phyloP scores from a whole-genome alignment of 2,797 vertebrate species.

The Takifugu ocellatus region DNA sequence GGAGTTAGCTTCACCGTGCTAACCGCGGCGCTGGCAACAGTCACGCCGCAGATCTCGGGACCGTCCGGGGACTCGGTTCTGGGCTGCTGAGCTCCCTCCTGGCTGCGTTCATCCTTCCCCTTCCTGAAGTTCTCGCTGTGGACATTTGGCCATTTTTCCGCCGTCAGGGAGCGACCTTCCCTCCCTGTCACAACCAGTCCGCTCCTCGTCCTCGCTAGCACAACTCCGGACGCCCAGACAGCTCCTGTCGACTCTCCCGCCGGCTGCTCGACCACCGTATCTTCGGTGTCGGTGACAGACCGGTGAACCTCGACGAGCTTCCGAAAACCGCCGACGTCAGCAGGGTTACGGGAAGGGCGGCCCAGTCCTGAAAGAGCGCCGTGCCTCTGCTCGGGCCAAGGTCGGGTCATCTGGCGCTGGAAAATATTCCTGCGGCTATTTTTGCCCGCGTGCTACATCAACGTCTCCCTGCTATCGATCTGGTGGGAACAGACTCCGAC shows the following conservation, averaged over 20 bases:
- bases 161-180: conserved; percentile 41
- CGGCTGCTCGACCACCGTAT: no score
- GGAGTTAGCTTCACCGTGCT: no score
- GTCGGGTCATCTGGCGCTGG: conserved; percentile 41
- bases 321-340: background rate
- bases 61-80: conserved; percentile 16
- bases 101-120: background rate
- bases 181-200: conserved; percentile 13
- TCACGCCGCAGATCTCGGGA: conserved; percentile 20
- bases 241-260: conserved; percentile 19
- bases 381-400: conserved; percentile 42
- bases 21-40: background rate
- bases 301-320: background rate
- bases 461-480: conserved; percentile 1
- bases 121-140: background rate
- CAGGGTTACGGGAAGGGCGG: background rate
- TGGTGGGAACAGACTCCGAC: background rate
- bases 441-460: conserved; percentile 32
- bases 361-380: conserved; percentile 10
- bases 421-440: conserved; percentile 53
- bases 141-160: conserved; percentile 7
- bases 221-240: background rate
- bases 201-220: background rate
- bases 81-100: conserved; percentile 9
- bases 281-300: conserved; percentile 2